Percentiles rank a stretch among this genome's conserved stretches.
These are phyloP conservation scores for Allacma fusca DNA, from an alignment of 2,888 invertebrate genomes.

Conservation along the genomic window DNA sequence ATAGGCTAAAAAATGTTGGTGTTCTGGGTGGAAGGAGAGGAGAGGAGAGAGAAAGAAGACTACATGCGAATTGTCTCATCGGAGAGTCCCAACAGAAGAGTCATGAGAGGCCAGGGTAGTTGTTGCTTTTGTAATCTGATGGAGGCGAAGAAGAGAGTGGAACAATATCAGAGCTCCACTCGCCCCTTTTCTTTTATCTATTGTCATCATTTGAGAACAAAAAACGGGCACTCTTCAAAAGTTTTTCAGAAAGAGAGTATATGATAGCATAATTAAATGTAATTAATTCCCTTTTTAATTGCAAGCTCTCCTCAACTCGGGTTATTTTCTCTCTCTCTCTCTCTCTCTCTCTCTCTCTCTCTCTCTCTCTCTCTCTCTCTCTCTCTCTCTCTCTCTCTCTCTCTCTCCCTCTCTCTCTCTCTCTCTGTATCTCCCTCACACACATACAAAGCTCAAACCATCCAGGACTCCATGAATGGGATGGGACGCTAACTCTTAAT, in stretches of 20 bases:
- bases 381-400: not conserved
- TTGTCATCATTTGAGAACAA: constrained; percentile 48
- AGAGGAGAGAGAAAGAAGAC: not conserved
- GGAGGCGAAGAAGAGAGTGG: constrained; percentile 45
- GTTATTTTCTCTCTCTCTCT: constrained; percentile 44
- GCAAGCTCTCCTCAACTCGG: constrained; percentile 53
- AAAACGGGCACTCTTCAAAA: constrained; percentile 47
- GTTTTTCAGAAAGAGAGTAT: constrained; percentile 52
- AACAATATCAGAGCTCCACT: constrained; percentile 52
- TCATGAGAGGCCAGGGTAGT: constrained; percentile 40
- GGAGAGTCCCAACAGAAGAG: constrained; percentile 23
- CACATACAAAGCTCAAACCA: not conserved
- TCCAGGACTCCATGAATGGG: not conserved
- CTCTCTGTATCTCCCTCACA: not conserved
- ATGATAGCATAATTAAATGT: constrained; percentile 61
- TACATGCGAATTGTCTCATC: constrained; percentile 34
- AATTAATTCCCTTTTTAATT: constrained; percentile 62
- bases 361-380: constrained; percentile 19
- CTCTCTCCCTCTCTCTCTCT: constrained; percentile 24
- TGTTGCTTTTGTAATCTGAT: constrained; percentile 53
- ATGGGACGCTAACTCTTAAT: constrained; percentile 3
- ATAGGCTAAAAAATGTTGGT: not conserved
- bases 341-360: constrained; percentile 26
- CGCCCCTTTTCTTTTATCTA: constrained; percentile 56
- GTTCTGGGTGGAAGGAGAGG: not conserved